Percentiles rank a stretch among this genome's conserved stretches.
Evolutionary conservation across 2,113 vertebrate genomes (phyloP).

Genomic region (Sorex fumeus): DNA sequence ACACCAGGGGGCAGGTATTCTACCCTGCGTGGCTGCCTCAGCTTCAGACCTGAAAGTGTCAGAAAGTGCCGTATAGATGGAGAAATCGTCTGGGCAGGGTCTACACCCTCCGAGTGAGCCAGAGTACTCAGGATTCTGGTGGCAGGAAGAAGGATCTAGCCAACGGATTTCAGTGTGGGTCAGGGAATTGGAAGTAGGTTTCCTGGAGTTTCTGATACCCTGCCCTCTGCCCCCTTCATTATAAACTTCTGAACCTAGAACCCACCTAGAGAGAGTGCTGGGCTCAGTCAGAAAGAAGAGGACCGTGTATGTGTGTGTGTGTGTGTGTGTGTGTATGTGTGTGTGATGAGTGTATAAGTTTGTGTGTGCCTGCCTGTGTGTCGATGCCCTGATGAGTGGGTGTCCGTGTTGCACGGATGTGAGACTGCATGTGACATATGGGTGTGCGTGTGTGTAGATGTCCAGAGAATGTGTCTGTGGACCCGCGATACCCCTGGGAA

Average conservation of each 20-base stretch:
- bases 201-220: not conserved
- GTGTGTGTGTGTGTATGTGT: not conserved
- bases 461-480: too few species aligned
- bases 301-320: not conserved
- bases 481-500: too few species aligned
- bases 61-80: not conserved
- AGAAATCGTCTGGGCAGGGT: not conserved
- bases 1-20: too few species aligned
- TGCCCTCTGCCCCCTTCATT: not conserved
- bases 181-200: slow-evolving; percentile 4
- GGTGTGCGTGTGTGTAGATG: too few species aligned
- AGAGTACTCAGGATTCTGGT: too few species aligned
- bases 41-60: too few species aligned
- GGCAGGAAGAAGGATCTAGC: not conserved
- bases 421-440: too few species aligned
- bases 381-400: too few species aligned
- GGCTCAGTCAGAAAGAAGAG: slow-evolving; percentile 39
- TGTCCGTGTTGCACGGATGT: not conserved
- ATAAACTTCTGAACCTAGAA: not conserved
- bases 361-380: too few species aligned
- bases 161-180: not conserved
- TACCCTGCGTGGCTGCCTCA: too few species aligned
- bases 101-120: too few species aligned
- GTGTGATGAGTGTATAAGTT: not conserved
- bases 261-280: not conserved